These are phyloP conservation scores for Caloenas nicobarica DNA, from an alignment of 2,113 vertebrate genomes.

Conservation along the genomic window DNA sequence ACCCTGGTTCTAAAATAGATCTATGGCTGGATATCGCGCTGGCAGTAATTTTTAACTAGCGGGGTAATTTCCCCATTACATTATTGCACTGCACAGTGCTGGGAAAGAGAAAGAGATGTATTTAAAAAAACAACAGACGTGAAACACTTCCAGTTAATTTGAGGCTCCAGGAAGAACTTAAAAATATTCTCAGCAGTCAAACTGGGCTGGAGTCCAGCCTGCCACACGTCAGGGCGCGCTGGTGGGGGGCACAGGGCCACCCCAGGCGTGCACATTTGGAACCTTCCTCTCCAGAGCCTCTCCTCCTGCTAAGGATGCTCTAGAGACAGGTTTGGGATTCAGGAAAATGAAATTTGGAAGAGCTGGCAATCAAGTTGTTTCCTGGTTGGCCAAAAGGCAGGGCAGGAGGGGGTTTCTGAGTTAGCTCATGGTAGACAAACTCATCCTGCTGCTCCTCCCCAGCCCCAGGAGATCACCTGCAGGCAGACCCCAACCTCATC, in stretches of 20 bases:
- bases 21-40: conserved; percentile 32
- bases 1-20: conserved; percentile 69
- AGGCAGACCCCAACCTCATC: neutral
- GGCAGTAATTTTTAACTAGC: conserved; percentile 70
- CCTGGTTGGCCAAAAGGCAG: neutral
- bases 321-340: neutral
- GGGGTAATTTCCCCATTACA: conserved; percentile 70
- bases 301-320: neutral
- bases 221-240: neutral
- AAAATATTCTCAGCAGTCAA: conserved; percentile 22
- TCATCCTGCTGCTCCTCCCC: neutral
- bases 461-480: neutral
- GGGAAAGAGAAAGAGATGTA: conserved; percentile 59
- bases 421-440: neutral
- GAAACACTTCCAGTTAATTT: conserved; percentile 66
- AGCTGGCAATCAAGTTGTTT: neutral
- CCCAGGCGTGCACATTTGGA: neutral
- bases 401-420: neutral
- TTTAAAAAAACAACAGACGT: conserved; percentile 33
- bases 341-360: neutral
- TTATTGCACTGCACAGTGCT: conserved; percentile 56
- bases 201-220: neutral
- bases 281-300: neutral
- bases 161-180: conserved; percentile 55
- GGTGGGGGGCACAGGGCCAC: neutral